Evolutionary conservation across 2,797 vertebrate genomes (phyloP).

Genomic region (Myotis pilosus): DNA sequence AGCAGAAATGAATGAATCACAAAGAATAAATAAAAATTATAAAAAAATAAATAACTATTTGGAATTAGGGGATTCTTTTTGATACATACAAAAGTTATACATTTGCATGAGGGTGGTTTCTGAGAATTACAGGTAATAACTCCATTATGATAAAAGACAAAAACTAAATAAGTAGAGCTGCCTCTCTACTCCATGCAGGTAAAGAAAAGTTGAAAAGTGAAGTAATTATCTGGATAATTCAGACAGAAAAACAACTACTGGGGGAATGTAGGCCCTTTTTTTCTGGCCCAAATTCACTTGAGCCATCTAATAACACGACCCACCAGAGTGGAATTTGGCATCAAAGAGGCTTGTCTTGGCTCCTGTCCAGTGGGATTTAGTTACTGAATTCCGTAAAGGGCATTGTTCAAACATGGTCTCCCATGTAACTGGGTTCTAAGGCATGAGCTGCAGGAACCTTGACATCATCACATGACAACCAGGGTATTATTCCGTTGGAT

Average conservation of each 20-base stretch:
- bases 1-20: neutral
- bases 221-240: slow-evolving; percentile 67
- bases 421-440: slow-evolving; percentile 70
- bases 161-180: neutral
- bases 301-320: slow-evolving; percentile 72
- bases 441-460: slow-evolving; percentile 49
- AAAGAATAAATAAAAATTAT: neutral
- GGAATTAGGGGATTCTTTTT: neutral
- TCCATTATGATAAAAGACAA: slow-evolving; percentile 24
- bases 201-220: slow-evolving; percentile 48
- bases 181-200: neutral
- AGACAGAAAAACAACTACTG: slow-evolving; percentile 52
- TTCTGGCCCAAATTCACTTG: slow-evolving; percentile 62
- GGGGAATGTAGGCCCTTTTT: slow-evolving; percentile 47
- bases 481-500: slow-evolving; percentile 53
- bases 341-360: slow-evolving; percentile 76
- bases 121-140: slow-evolving; percentile 5
- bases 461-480: neutral
- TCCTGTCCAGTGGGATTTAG: slow-evolving; percentile 62
- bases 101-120: slow-evolving; percentile 1
- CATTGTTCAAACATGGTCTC: slow-evolving; percentile 73
- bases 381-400: slow-evolving; percentile 76
- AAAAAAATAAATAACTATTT: neutral
- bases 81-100: neutral
- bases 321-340: slow-evolving; percentile 73